Conservation (phyloP, 2,888 invertebrate genomes). For the Epirrhoe tristata region DNA sequence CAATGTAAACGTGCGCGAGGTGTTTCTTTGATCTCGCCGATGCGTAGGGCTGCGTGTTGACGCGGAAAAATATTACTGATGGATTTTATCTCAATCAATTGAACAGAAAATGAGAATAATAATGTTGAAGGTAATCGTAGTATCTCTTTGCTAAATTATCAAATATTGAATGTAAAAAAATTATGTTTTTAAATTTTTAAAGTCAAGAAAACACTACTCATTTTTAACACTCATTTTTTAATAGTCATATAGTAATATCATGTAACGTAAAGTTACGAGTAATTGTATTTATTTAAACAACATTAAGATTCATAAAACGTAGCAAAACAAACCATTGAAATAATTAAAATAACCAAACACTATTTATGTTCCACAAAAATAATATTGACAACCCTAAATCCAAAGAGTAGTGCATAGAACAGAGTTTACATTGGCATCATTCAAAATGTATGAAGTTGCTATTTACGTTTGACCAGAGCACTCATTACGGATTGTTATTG, state of each 20-base stretch:
- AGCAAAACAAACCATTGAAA: background rate
- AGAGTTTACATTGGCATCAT: constrained; percentile 83
- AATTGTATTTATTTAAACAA: background rate
- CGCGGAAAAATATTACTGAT: background rate
- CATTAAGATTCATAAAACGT: background rate
- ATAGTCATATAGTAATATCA: too few relatives aligned
- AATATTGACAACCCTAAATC: constrained; percentile 62
- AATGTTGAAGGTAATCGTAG: background rate
- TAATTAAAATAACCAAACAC: constrained; percentile 7
- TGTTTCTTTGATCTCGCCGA: constrained; percentile 77
- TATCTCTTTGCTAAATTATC: background rate
- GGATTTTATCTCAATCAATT: background rate
- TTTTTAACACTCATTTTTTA: too few relatives aligned
- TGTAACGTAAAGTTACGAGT: background rate
- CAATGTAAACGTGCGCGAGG: constrained; percentile 77
- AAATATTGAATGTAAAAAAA: too few relatives aligned
- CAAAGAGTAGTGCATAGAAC: constrained; percentile 72
- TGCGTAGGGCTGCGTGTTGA: constrained; percentile 61
- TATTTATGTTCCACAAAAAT: constrained; percentile 8
- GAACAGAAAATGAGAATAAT: too few relatives aligned
- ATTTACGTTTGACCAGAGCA: constrained; percentile 85
- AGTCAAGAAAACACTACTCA: too few relatives aligned
- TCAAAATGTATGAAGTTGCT: constrained; percentile 84
- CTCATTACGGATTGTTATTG: constrained; percentile 85
- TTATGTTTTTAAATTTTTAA: too few relatives aligned